Percentiles rank a stretch among this genome's conserved stretches.
Conservation (phyloP, 2,888 invertebrate genomes). For the Chouioia cunea region DNA sequence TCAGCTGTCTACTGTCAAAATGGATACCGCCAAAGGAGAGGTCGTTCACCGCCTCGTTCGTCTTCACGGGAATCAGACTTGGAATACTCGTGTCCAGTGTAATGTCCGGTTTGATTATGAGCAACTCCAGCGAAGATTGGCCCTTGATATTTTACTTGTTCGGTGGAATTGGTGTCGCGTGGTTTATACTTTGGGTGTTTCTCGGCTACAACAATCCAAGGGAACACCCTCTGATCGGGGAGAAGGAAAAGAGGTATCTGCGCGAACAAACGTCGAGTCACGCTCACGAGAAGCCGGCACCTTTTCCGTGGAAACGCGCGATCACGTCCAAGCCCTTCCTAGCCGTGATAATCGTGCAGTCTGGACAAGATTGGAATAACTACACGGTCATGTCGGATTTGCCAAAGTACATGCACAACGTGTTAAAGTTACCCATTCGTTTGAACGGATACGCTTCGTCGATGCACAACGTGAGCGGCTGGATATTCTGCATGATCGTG, state of each 20-base stretch:
- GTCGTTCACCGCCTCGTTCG: constrained; percentile 79
- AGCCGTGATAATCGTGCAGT: constrained; percentile 75
- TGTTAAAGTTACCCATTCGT: constrained; percentile 61
- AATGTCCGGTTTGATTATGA: constrained; percentile 74
- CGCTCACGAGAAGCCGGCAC: constrained; percentile 32
- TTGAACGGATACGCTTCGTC: constrained; percentile 62
- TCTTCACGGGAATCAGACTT: constrained; percentile 80
- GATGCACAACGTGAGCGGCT: constrained; percentile 58
- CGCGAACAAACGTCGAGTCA: constrained; percentile 47
- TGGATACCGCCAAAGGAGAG: constrained; percentile 83
- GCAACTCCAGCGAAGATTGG: constrained; percentile 74
- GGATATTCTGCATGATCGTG: constrained; percentile 38
- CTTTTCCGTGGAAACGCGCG: constrained; percentile 47
- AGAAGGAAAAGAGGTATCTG: constrained; percentile 54
- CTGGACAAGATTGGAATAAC: constrained; percentile 45
- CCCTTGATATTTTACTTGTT: constrained; percentile 83
- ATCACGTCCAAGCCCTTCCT: constrained; percentile 75
- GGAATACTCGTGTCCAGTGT: constrained; percentile 74
- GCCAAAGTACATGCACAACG: constrained; percentile 59
- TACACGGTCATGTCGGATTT: constrained; percentile 51
- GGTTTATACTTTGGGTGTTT: constrained; percentile 77
- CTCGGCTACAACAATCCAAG: constrained; percentile 57
- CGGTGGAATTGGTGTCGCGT: constrained; percentile 77
- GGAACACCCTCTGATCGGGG: constrained; percentile 59
- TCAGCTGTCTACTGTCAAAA: constrained; percentile 80